These are phyloP conservation scores for Rhabdomys pumilio DNA, from an alignment of 2,797 vertebrate species.

Conservation along the genomic window DNA sequence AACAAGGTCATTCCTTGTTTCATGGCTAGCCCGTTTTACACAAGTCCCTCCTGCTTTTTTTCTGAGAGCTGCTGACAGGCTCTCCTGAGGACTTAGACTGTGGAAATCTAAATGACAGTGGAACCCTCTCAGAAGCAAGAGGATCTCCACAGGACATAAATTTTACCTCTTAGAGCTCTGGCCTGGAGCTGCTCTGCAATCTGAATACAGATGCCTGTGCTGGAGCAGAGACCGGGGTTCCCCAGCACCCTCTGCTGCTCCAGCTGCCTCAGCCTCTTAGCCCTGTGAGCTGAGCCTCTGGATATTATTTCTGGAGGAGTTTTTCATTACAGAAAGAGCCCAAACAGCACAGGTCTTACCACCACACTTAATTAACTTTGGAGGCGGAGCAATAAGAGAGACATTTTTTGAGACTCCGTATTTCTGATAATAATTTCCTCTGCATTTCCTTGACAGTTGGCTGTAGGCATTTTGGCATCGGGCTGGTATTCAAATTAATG, in stretches of 20 bases:
- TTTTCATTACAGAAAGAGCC: slow-evolving; percentile 75
- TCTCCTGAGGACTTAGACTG: background rate
- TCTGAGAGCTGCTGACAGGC: background rate
- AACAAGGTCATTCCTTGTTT: background rate
- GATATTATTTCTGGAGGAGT: slow-evolving; percentile 73
- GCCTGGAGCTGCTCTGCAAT: background rate
- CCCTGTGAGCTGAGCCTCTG: background rate
- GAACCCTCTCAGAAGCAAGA: background rate
- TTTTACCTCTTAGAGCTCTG: background rate
- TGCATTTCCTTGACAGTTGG: background rate
- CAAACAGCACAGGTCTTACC: slow-evolving; percentile 16
- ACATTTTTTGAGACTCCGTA: slow-evolving; percentile 49
- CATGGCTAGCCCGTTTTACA: background rate
- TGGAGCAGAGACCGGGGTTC: background rate
- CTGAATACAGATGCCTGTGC: background rate
- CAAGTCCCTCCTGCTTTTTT: background rate
- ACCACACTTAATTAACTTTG: slow-evolving; percentile 70
- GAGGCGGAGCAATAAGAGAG: background rate
- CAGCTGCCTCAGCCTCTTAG: slow-evolving; percentile 24
- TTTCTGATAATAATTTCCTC: slow-evolving; percentile 55
- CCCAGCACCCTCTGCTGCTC: slow-evolving; percentile 49
- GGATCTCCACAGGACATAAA: background rate
- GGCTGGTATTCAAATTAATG: background rate
- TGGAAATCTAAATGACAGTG: background rate
- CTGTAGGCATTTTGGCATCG: background rate